phyloP scores from a whole-genome alignment of 2,888 invertebrate species.

The Ethmia dodecea region DNA sequence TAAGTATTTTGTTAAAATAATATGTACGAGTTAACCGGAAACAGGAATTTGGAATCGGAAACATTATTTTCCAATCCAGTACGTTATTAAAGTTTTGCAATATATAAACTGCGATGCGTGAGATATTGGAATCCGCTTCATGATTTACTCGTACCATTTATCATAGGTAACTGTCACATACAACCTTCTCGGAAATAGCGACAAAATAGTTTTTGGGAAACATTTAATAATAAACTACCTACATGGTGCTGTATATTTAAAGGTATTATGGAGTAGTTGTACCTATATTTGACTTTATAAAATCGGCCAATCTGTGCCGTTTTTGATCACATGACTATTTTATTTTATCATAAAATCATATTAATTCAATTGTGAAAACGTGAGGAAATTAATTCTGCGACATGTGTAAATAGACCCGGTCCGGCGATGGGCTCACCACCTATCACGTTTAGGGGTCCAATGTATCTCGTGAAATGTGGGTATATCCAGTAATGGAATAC shows the following conservation, averaged over 20 bases:
- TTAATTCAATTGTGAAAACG: background rate
- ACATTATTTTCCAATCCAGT: too few species aligned
- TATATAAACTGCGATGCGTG: constrained; percentile 47
- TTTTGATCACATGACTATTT: background rate
- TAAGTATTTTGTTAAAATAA: too few species aligned
- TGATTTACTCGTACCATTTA: constrained; percentile 54
- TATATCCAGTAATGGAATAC: too few species aligned
- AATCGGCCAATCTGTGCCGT: background rate
- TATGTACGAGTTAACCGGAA: too few species aligned
- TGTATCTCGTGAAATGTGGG: too few species aligned
- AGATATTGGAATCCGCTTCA: constrained; percentile 44
- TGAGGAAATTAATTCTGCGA: background rate
- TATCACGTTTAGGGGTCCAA: too few species aligned
- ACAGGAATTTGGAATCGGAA: too few species aligned
- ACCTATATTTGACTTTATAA: background rate
- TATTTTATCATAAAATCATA: background rate
- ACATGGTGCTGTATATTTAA: background rate
- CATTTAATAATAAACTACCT: background rate
- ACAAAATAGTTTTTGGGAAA: constrained; percentile 17
- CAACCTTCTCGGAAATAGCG: constrained; percentile 30
- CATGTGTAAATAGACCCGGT: too few species aligned
- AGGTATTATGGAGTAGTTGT: background rate
- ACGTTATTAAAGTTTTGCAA: constrained; percentile 43
- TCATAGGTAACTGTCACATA: constrained; percentile 53
- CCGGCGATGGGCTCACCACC: too few species aligned